Percentiles rank a stretch among this genome's conserved stretches.
These are phyloP conservation scores for Galaxias olidus DNA, from an alignment of 2,797 vertebrate species.

Conservation along the genomic window DNA sequence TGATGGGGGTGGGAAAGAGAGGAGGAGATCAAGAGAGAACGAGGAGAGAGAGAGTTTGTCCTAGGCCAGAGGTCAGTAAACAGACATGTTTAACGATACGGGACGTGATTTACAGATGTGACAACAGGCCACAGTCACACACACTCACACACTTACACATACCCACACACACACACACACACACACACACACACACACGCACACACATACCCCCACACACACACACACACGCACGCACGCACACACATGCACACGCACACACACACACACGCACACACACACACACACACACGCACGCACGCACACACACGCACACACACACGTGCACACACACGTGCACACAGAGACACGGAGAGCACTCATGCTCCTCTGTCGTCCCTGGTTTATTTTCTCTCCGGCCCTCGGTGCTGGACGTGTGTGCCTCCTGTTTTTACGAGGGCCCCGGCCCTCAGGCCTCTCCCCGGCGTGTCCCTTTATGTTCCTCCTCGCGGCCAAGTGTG, in stretches of 20 bases:
- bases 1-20: too few species aligned
- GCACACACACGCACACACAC: not conserved
- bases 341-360: not conserved
- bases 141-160: not conserved
- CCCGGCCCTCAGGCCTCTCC: slow-evolving; percentile 40
- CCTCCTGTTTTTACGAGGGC: slow-evolving; percentile 26
- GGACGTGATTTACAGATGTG: too few species aligned
- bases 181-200: not conserved
- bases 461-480: slow-evolving; percentile 38
- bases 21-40: too few species aligned
- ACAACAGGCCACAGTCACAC: too few species aligned
- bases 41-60: not conserved
- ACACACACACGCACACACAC: slow-evolving; percentile 17
- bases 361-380: too few species aligned
- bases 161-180: too few species aligned
- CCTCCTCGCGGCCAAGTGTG: slow-evolving; percentile 34
- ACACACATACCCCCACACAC: not conserved
- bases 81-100: too few species aligned
- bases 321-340: slow-evolving; percentile 8
- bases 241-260: not conserved
- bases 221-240: slow-evolving; percentile 7
- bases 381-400: too few species aligned
- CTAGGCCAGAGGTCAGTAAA: not conserved
- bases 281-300: not conserved
- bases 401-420: too few species aligned